A percentile compares a stretch with the other conserved stretches of the same genome.
These are phyloP conservation scores for Catagonus wagneri DNA, from an alignment of 2,113 vertebrate genomes.

Conservation along the genomic window DNA sequence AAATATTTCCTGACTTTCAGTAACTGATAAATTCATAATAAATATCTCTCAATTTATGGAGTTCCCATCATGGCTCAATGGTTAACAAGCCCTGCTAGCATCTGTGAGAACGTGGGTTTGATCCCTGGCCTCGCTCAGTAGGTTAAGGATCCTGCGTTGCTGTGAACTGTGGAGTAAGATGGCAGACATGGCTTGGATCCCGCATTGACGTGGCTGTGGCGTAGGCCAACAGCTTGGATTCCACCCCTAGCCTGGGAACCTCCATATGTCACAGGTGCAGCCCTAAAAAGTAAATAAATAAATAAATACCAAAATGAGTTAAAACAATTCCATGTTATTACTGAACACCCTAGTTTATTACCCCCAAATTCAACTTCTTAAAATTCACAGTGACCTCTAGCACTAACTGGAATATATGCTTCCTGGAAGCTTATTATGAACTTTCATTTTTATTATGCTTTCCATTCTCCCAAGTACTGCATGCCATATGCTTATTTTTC, in stretches of 20 bases:
- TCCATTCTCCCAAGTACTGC: background rate
- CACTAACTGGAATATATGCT: background rate
- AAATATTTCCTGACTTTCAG: background rate
- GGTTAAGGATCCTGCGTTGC: too few relatives aligned
- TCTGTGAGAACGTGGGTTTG: too few relatives aligned
- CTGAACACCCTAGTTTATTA: background rate
- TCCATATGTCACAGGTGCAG: too few relatives aligned
- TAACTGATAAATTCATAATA: background rate
- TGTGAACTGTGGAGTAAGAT: too few relatives aligned
- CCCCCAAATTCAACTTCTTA: background rate
- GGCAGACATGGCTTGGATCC: too few relatives aligned
- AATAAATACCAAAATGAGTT: background rate
- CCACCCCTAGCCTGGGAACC: too few relatives aligned
- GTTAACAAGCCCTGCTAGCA: too few relatives aligned
- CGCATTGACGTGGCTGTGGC: too few relatives aligned
- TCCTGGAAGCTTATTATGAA: background rate
- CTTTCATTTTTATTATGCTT: slow-evolving; percentile 42
- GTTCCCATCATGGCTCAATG: too few relatives aligned
- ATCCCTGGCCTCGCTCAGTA: too few relatives aligned
- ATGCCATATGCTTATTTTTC: background rate
- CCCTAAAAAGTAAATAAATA: too few relatives aligned
- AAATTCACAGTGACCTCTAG: background rate
- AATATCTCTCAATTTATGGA: background rate
- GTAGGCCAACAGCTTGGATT: too few relatives aligned
- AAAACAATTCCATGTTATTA: background rate